A percentile compares a stretch with the other conserved stretches of the same genome.
phyloP scores from a whole-genome alignment of 2,888 invertebrate species.

The Metallyticus violacea region DNA sequence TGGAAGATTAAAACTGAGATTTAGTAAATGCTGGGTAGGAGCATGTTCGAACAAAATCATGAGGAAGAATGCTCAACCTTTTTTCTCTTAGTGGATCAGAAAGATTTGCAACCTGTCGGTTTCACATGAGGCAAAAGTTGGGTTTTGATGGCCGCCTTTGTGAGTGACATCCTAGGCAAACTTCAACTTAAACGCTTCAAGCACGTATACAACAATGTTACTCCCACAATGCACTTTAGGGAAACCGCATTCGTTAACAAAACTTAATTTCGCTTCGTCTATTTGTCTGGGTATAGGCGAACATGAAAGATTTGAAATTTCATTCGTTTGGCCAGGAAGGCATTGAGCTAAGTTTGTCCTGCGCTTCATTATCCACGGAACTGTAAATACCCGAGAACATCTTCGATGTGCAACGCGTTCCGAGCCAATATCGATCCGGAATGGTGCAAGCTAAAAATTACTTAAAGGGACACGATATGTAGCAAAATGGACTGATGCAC shows the following conservation, averaged over 20 bases:
- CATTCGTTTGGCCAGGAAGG: not conserved
- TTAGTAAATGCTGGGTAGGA: too few relatives aligned
- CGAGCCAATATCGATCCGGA: not conserved
- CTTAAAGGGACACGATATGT: not conserved
- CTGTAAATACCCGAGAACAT: not conserved
- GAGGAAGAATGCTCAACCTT: too few relatives aligned
- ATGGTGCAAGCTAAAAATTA: not conserved
- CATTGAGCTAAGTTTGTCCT: not conserved
- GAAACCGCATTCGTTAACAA: not conserved
- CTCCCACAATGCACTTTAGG: too few relatives aligned
- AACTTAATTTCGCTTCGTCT: not conserved
- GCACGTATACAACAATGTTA: too few relatives aligned
- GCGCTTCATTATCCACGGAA: not conserved
- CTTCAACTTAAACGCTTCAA: too few relatives aligned
- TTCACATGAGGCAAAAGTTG: too few relatives aligned
- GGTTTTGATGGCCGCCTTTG: too few relatives aligned
- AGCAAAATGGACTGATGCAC: not conserved
- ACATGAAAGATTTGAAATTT: not conserved
- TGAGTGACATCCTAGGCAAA: too few relatives aligned
- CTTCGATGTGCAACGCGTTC: not conserved
- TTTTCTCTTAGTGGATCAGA: too few relatives aligned
- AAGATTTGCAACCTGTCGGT: too few relatives aligned
- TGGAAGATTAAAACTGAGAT: too few relatives aligned
- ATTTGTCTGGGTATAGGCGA: not conserved
- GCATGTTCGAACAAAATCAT: too few relatives aligned